phyloP scores from a whole-genome alignment of 2,888 invertebrate genomes.

The Cataglyphis cursor region DNA sequence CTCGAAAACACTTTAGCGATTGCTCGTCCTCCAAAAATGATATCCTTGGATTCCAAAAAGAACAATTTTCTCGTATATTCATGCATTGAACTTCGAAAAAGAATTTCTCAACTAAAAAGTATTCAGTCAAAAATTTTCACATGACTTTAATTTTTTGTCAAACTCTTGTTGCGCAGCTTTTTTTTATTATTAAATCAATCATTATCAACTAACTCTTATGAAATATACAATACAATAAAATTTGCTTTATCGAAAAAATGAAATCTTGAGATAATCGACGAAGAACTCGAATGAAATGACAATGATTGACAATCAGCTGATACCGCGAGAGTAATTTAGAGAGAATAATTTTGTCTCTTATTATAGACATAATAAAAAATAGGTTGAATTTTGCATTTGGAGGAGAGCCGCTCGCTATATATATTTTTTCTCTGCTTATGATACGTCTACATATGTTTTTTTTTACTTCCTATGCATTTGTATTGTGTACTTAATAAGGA shows the following conservation, averaged over 20 bases:
- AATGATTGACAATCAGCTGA: neutral
- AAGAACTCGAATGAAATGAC: no score
- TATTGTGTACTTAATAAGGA: conserved; percentile 86
- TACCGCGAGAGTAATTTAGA: conserved; percentile 16
- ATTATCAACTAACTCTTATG: neutral
- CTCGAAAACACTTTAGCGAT: conserved; percentile 80
- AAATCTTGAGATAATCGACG: neutral
- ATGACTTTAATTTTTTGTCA: neutral
- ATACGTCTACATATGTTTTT: conserved; percentile 80
- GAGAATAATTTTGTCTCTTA: neutral
- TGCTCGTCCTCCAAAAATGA: conserved; percentile 82
- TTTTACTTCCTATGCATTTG: conserved; percentile 82
- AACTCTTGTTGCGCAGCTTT: neutral
- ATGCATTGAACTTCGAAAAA: conserved; percentile 27
- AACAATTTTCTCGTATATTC: conserved; percentile 16
- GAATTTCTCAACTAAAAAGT: conserved; percentile 3
- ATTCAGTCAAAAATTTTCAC: neutral
- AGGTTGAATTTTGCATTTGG: conserved; percentile 81
- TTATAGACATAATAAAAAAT: conserved; percentile 42
- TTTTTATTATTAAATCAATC: neutral
- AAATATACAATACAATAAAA: neutral
- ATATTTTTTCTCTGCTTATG: conserved; percentile 75
- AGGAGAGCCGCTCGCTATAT: conserved; percentile 81
- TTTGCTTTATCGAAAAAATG: neutral
- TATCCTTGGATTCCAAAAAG: neutral